Percentiles rank a stretch among this genome's conserved stretches.
These are phyloP conservation scores for Chloromyia formosa DNA, from an alignment of 2,888 invertebrate genomes.

Conservation along the genomic window DNA sequence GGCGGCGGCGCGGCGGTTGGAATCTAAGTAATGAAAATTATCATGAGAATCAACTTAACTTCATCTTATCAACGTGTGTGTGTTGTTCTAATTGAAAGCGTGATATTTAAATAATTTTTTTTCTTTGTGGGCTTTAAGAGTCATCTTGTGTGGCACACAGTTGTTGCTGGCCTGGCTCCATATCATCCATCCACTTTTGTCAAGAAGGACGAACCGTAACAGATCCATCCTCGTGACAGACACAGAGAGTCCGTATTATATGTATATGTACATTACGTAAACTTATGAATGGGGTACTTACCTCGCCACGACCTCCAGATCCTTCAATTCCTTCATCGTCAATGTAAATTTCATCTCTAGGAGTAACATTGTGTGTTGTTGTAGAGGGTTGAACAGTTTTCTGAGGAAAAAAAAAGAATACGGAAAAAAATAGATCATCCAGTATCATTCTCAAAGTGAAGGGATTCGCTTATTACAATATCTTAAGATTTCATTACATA, in stretches of 20 bases:
- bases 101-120: background rate
- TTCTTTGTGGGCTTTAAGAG: background rate
- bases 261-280: too few species aligned
- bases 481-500: too few species aligned
- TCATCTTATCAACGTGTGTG: background rate
- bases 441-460: too few species aligned
- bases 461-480: too few species aligned
- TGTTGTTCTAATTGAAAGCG: constrained; percentile 3
- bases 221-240: too few species aligned
- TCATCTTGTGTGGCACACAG: too few species aligned
- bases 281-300: constrained; percentile 63
- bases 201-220: too few species aligned
- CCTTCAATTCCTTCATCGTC: constrained; percentile 82
- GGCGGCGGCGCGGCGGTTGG: background rate
- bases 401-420: constrained; percentile 54
- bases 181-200: too few species aligned
- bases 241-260: too few species aligned
- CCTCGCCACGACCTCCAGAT: constrained; percentile 73
- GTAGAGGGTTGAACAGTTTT: constrained; percentile 57
- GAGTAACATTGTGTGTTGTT: constrained; percentile 54
- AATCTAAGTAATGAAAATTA: constrained; percentile 7
- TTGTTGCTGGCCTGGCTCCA: too few species aligned
- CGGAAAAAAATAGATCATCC: too few species aligned
- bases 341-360: constrained; percentile 72
- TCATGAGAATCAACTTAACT: constrained; percentile 6